Evolutionary conservation across 2,797 vertebrate species (phyloP).

Genomic region (Pseudomugil gertrudae): DNA sequence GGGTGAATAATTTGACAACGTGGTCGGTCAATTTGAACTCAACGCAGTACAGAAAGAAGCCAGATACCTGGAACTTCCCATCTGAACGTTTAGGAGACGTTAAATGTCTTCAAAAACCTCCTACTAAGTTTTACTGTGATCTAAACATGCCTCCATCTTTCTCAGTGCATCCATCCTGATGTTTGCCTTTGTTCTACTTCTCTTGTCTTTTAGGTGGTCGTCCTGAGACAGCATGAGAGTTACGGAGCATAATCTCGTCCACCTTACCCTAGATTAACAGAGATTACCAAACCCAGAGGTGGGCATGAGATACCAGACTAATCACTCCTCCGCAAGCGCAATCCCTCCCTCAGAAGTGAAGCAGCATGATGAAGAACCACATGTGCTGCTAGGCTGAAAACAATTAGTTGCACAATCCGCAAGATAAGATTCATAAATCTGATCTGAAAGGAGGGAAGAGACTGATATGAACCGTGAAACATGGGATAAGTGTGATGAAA

Average conservation of each 20-base stretch:
- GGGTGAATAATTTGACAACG: background rate
- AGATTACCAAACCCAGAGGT: slow-evolving; percentile 62
- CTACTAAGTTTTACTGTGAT: too few relatives aligned
- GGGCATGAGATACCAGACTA: slow-evolving; percentile 61
- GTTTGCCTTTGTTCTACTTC: slow-evolving; percentile 24
- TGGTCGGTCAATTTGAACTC: too few relatives aligned
- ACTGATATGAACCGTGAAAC: background rate
- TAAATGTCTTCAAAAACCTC: slow-evolving; percentile 5
- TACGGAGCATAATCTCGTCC: slow-evolving; percentile 52
- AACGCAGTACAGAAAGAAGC: background rate
- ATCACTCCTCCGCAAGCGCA: slow-evolving; percentile 38
- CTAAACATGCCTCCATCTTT: background rate
- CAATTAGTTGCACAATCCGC: slow-evolving; percentile 47
- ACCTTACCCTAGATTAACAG: slow-evolving; percentile 73
- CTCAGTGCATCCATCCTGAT: slow-evolving; percentile 41
- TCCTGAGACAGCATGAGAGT: slow-evolving; percentile 20
- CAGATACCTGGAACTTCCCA: background rate
- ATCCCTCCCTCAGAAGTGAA: slow-evolving; percentile 34
- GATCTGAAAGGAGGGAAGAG: slow-evolving; percentile 10
- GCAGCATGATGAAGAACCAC: slow-evolving; percentile 41
- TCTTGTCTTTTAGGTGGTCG: slow-evolving; percentile 33
- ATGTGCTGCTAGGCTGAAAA: slow-evolving; percentile 15
- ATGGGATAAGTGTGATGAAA: slow-evolving; percentile 18
- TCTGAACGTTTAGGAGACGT: background rate
- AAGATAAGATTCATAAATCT: slow-evolving; percentile 41